phyloP scores from a whole-genome alignment of 2,888 invertebrate genomes.

The Terebella lapidaria region DNA sequence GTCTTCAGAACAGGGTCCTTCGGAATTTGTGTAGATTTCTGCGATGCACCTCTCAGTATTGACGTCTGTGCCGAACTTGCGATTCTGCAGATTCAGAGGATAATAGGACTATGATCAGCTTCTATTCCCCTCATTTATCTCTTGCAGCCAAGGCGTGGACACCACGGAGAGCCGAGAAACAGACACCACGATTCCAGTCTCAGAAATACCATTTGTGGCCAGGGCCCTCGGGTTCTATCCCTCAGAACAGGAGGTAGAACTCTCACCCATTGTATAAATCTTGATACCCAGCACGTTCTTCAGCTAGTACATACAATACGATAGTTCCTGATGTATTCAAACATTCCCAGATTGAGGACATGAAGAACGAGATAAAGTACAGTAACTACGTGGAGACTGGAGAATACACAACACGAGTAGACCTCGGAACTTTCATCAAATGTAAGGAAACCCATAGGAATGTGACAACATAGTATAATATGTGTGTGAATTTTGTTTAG shows the following conservation, averaged over 20 bases:
- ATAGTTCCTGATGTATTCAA: no score
- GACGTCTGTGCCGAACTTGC: no score
- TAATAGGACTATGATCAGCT: no score
- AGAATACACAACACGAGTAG: constrained; percentile 57
- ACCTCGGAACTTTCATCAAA: constrained; percentile 58
- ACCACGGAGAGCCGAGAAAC: constrained; percentile 62
- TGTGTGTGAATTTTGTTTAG: no score
- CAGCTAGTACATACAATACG: background rate
- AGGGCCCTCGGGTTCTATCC: constrained; percentile 72
- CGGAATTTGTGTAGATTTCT: background rate
- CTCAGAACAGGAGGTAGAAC: constrained; percentile 72
- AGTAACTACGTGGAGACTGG: constrained; percentile 56
- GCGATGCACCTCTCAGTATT: no score
- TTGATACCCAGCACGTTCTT: no score
- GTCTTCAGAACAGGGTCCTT: background rate
- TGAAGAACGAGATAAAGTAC: constrained; percentile 54
- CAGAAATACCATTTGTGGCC: constrained; percentile 70
- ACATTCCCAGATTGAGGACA: constrained; percentile 50
- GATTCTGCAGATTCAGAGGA: no score
- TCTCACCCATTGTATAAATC: no score
- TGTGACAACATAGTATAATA: background rate
- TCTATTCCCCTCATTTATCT: no score
- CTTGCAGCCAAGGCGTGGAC: constrained; percentile 62
- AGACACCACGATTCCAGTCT: constrained; percentile 61
- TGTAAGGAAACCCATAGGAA: constrained; percentile 31